These are phyloP conservation scores for Xylophagus ater DNA, from an alignment of 2,888 invertebrate species.

Conservation along the genomic window DNA sequence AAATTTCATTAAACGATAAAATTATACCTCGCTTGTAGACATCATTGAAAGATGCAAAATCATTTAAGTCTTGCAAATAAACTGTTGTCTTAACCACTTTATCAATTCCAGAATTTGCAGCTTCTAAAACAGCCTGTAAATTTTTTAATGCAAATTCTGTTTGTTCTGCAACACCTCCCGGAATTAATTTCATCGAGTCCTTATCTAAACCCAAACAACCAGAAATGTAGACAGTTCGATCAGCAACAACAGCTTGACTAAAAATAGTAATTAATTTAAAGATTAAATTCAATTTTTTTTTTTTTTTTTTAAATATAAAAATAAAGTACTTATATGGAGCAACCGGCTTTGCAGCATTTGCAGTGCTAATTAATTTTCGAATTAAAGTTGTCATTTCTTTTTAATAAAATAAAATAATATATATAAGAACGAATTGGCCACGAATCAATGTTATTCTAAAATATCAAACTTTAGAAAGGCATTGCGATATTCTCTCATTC, in stretches of 20 bases:
- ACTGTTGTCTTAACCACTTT: constrained; percentile 81
- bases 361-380: constrained; percentile 50
- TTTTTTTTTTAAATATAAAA: too few species aligned
- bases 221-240: constrained; percentile 74
- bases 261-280: too few species aligned
- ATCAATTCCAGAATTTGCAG: constrained; percentile 56
- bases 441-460: too few species aligned
- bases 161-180: constrained; percentile 64
- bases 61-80: constrained; percentile 65
- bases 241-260: constrained; percentile 77
- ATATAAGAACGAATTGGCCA: too few species aligned
- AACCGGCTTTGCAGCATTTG: constrained; percentile 60
- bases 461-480: too few species aligned
- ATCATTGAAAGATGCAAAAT: constrained; percentile 70
- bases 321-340: constrained; percentile 63
- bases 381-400: constrained; percentile 41
- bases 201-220: constrained; percentile 74
- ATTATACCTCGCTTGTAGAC: constrained; percentile 79
- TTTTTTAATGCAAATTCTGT: constrained; percentile 66
- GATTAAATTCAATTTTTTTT: too few species aligned
- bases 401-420: too few species aligned
- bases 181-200: constrained; percentile 55
- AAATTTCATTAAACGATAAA: too few species aligned
- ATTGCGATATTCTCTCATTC: too few species aligned
- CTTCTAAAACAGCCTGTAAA: constrained; percentile 63